Evolutionary conservation across 2,888 invertebrate species (phyloP).

Genomic region (Ormyrus nitidulus): DNA sequence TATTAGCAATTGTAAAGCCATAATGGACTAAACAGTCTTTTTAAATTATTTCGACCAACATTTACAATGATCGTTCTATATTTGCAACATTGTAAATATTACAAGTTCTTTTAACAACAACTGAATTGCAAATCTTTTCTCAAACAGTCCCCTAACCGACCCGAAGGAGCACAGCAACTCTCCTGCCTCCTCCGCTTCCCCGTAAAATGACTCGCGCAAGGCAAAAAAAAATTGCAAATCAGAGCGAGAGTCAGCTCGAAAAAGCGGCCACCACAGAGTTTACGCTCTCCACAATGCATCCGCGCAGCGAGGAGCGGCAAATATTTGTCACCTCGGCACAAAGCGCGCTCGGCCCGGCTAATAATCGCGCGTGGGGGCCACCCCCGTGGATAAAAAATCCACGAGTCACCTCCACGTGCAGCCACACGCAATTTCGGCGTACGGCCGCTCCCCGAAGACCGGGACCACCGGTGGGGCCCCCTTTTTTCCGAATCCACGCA

Average conservation of each 20-base stretch:
- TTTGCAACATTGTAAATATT: no score
- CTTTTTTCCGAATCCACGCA: slow-evolving; percentile 6
- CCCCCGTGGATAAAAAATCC: slow-evolving; percentile 15
- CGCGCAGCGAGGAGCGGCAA: slow-evolving; percentile 22
- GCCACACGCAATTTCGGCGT: slow-evolving; percentile 47
- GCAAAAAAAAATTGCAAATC: not conserved
- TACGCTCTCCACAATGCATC: slow-evolving; percentile 11
- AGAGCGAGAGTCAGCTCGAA: not conserved
- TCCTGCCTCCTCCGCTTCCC: no score
- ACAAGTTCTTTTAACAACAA: no score
- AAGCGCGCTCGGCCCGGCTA: not conserved
- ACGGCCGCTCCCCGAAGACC: not conserved
- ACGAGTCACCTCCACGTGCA: slow-evolving; percentile 33
- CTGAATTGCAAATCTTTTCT: no score
- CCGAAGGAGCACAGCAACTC: no score
- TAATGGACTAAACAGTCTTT: no score
- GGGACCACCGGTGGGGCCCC: not conserved
- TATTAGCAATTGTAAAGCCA: no score
- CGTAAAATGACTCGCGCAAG: no score
- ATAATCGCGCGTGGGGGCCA: slow-evolving; percentile 20
- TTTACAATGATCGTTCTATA: no score
- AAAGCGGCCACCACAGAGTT: not conserved
- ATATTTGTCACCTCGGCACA: slow-evolving; percentile 35
- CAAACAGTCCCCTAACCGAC: no score
- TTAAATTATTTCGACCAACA: no score